Evolutionary conservation across 2,888 invertebrate species (phyloP), one percentile per base, ranked within the genome.

Genomic region (Noctua janthina): DNA sequence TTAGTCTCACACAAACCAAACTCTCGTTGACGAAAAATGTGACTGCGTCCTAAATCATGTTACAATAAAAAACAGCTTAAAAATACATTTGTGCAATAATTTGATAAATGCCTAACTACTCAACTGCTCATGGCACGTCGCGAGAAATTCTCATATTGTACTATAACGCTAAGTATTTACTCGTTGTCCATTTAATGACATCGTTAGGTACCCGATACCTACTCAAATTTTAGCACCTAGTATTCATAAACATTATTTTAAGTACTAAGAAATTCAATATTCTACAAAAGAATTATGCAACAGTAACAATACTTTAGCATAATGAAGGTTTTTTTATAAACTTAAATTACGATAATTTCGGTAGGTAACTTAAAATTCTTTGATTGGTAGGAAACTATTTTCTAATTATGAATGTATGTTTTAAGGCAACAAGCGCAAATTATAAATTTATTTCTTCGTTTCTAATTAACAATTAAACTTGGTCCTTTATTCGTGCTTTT

Each of bases 31-130:
- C 62, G 2, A 64, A 49, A 17, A 64, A 64, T 78, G 78, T 68
- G 35, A 74, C 86, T 88, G 88, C 86, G 64, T 67, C 70, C 74
- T 75, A 72, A 74, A 29, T 54, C 64, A 62, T 17, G 5, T 75
- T 85, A 74, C 68, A 77, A 69, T 79, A 82, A 80, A 51, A 84
- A 91, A 90, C 84, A 76, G 81, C 88, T 91, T 90, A 92, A 88
- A 84, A 86, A 89, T 92, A 91, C 88, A 74, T 86, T 94, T 95
- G 94, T 95, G 95, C 95, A 92, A 91, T 88, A 91, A 91, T 93
- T 94, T 92, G 77, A 92, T 94, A 94, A 91, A 92, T 84, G 83
- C 91, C 94, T 95, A 94, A 89, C 94, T 94, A 94, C 85, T 87
- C 83, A 90, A 88, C 83, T 80, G 83, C 86, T 67, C 88, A 95